These are phyloP conservation scores for Colossoma macropomum DNA, from an alignment of 2,113 vertebrate species.

Conservation along the genomic window DNA sequence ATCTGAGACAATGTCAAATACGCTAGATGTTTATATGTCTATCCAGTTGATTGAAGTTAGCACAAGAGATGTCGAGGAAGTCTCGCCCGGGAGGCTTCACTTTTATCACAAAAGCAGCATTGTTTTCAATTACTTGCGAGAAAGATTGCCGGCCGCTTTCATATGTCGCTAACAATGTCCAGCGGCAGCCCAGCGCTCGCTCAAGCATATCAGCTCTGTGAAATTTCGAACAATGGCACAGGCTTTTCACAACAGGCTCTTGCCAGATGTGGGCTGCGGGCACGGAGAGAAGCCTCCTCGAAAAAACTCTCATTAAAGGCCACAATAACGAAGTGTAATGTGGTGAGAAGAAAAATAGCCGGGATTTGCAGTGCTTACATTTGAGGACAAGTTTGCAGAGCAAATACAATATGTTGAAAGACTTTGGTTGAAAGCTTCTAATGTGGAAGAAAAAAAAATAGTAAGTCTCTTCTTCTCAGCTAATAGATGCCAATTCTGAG, in stretches of 20 bases:
- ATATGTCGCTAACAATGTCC: conserved; percentile 66
- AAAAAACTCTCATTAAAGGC: conserved; percentile 30
- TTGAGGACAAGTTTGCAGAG: not conserved
- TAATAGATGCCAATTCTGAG: not conserved
- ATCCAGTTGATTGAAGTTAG: conserved; percentile 60
- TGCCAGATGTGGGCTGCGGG: conserved; percentile 35
- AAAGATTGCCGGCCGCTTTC: conserved; percentile 54
- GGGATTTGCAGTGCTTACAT: conserved; percentile 5
- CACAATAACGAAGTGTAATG: conserved; percentile 21
- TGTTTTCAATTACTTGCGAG: conserved; percentile 67
- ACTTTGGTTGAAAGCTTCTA: not conserved
- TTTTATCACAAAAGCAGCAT: conserved; percentile 49
- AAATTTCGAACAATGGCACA: conserved; percentile 66
- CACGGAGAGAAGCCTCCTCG: conserved; percentile 7
- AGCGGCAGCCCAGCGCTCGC: conserved; percentile 57
- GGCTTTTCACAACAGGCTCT: conserved; percentile 30
- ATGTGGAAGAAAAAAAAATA: not conserved
- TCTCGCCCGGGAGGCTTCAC: conserved; percentile 47
- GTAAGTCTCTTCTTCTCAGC: not conserved
- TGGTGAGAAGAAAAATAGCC: conserved; percentile 24
- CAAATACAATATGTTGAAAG: conserved; percentile 16
- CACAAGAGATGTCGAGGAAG: conserved; percentile 52
- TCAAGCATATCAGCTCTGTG: conserved; percentile 66
- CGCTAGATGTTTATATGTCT: conserved; percentile 57
- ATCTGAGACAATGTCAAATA: conserved; percentile 60